Conservation (phyloP, 2,888 invertebrate genomes). For the Sarcophaga rosellei region DNA sequence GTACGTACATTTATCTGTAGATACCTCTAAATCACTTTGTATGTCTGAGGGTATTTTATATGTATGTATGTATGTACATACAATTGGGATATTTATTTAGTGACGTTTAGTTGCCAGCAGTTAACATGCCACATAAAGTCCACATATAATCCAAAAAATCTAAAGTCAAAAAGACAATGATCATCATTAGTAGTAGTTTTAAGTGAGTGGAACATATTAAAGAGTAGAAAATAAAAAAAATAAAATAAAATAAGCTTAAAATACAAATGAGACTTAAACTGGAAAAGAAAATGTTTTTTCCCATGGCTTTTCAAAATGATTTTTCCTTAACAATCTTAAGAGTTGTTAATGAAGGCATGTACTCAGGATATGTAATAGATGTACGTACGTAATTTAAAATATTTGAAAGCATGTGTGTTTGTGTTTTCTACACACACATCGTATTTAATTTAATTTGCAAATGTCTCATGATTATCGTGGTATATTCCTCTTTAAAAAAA, state of each 20-base stretch:
- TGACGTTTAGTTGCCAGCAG: slow-evolving; percentile 73
- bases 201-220: slow-evolving; percentile 47
- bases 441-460: no score
- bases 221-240: slow-evolving; percentile 48
- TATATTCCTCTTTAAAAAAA: no score
- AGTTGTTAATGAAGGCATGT: slow-evolving; percentile 29
- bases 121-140: slow-evolving; percentile 72
- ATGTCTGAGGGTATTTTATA: slow-evolving; percentile 64
- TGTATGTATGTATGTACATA: slow-evolving; percentile 68
- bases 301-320: background rate
- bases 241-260: slow-evolving; percentile 23
- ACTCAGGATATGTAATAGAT: slow-evolving; percentile 22
- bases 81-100: slow-evolving; percentile 65
- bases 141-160: slow-evolving; percentile 72
- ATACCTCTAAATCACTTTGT: background rate
- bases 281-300: background rate
- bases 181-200: slow-evolving; percentile 66
- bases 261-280: slow-evolving; percentile 35
- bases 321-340: slow-evolving; percentile 8
- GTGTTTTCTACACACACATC: no score
- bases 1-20: slow-evolving; percentile 4
- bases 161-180: slow-evolving; percentile 75
- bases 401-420: no score
- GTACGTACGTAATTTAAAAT: no score
- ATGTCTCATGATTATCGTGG: no score